Percentiles rank a stretch among this genome's conserved stretches.
Conservation (phyloP, 2,888 invertebrate species). For the Xestia xanthographa region DNA sequence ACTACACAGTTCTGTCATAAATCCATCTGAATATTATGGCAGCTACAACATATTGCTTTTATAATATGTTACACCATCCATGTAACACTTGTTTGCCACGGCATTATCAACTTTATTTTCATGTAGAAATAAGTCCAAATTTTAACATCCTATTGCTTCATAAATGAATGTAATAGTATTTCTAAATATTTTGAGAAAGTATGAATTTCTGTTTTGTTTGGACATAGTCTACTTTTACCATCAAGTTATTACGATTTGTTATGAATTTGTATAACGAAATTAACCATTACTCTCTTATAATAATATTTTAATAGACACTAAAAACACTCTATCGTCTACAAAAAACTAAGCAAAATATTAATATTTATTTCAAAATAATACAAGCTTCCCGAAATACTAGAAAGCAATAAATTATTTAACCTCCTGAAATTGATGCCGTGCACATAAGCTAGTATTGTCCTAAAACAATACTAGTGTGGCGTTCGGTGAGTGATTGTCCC, state of each 20-base stretch:
- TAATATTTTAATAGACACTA: background rate
- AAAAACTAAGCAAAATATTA: background rate
- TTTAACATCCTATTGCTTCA: background rate
- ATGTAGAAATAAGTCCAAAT: background rate
- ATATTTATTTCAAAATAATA: no score
- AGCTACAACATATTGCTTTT: constrained; percentile 25
- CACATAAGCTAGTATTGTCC: no score
- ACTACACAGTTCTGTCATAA: constrained; percentile 39
- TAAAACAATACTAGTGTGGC: no score
- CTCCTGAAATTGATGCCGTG: no score
- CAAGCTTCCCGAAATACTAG: no score
- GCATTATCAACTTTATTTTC: constrained; percentile 12
- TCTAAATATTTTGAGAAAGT: constrained; percentile 26
- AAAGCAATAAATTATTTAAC: no score
- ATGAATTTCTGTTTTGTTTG: constrained; percentile 3
- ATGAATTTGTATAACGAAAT: background rate
- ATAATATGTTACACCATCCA: constrained; percentile 20
- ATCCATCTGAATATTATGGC: constrained; percentile 20
- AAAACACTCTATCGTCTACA: background rate
- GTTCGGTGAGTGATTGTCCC: no score
- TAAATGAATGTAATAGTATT: constrained; percentile 7
- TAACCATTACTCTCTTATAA: background rate
- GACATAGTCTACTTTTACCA: background rate
- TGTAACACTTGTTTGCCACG: constrained; percentile 12
- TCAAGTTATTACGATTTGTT: background rate